These are phyloP conservation scores for Coregonus clupeaformis DNA, from an alignment of 2,113 vertebrate species.

Conservation along the genomic window DNA sequence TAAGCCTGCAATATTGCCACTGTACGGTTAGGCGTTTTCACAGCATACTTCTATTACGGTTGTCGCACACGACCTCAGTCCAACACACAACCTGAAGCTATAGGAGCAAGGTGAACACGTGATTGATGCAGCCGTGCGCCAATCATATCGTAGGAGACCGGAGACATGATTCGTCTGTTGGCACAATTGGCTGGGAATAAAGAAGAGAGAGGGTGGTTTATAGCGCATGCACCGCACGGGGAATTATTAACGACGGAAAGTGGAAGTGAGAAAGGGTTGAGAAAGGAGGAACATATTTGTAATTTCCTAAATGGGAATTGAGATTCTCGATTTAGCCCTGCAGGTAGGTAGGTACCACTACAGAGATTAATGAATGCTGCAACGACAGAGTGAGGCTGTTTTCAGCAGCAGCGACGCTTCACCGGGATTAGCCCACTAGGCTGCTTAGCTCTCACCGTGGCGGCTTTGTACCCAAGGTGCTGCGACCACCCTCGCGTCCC, in stretches of 20 bases:
- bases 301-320: background rate
- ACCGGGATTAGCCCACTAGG: slow-evolving; percentile 50
- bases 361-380: slow-evolving; percentile 32
- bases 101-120: background rate
- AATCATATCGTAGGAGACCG: background rate
- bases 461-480: slow-evolving; percentile 40
- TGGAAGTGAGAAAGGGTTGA: background rate
- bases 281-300: background rate
- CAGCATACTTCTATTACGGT: no score
- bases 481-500: slow-evolving; percentile 28
- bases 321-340: background rate
- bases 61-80: no score
- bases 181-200: slow-evolving; percentile 8
- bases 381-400: slow-evolving; percentile 20
- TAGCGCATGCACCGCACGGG: background rate
- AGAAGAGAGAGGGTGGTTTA: background rate
- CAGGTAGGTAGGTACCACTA: background rate
- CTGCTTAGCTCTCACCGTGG: slow-evolving; percentile 17
- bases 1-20: no score
- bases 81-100: no score
- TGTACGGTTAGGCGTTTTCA: no score
- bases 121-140: slow-evolving; percentile 6
- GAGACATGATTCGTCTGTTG: background rate
- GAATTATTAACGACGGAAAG: background rate
- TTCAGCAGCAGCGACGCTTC: slow-evolving; percentile 4